Conservation (phyloP, 1,140 invertebrate species). For the Drosophila ercepeae region DNA sequence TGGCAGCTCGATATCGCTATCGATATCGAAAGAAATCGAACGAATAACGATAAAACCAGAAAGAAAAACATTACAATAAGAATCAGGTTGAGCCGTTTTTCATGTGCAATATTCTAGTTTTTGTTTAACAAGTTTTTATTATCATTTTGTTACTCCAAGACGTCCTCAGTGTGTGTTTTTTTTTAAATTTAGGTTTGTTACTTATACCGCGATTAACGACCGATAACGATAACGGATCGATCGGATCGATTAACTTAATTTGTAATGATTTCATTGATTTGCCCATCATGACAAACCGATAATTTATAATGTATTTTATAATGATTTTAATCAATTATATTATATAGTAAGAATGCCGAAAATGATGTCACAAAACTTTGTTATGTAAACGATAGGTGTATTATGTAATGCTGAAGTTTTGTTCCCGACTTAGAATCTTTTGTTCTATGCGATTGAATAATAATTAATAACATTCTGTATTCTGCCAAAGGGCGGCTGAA, state of each 20-base stretch:
- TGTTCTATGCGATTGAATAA: conserved; percentile 20
- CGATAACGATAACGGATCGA: not conserved
- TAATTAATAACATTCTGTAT: conserved; percentile 19
- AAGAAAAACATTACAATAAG: conserved; percentile 7
- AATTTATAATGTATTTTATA: conserved; percentile 6
- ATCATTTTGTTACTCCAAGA: conserved; percentile 7
- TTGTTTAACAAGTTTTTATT: conserved; percentile 19
- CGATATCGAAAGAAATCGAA: not conserved
- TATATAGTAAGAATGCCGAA: conserved; percentile 6
- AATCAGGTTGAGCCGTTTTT: conserved; percentile 33
- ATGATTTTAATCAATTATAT: conserved; percentile 13
- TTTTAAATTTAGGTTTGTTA: conserved; percentile 42
- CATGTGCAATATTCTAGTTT: conserved; percentile 32
- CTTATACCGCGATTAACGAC: conserved; percentile 17
- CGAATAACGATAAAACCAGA: conserved; percentile 3
- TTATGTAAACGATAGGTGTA: conserved; percentile 41
- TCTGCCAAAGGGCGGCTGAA: conserved; percentile 8
- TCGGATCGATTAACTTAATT: conserved; percentile 28
- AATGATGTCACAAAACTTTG: conserved; percentile 40
- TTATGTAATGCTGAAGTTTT: conserved; percentile 25
- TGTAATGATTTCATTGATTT: conserved; percentile 32
- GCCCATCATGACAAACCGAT: conserved; percentile 20
- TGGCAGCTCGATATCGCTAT: conserved; percentile 25
- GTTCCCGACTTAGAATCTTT: conserved; percentile 19
- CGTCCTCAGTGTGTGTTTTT: conserved; percentile 23